phyloP scores from a whole-genome alignment of 2,888 invertebrate species.

The Tryphoninae sp. region DNA sequence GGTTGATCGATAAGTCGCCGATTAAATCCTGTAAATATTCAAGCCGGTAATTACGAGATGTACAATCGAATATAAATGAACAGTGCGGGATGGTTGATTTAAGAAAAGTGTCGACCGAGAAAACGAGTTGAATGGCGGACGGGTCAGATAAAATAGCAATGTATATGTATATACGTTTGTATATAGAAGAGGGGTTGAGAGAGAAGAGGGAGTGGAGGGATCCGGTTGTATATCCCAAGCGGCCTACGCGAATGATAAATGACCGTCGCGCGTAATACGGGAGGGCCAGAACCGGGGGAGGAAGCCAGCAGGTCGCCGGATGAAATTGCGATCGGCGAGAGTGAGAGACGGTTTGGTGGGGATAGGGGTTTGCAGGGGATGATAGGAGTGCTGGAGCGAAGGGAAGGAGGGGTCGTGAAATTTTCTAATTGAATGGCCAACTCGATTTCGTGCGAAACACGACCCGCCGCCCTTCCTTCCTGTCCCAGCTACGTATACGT shows the following conservation, averaged over 20 bases:
- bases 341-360: constrained; percentile 26
- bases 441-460: constrained; percentile 65
- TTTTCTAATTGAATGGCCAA: constrained; percentile 65
- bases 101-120: neutral
- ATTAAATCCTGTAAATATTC: no score
- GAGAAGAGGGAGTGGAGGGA: constrained; percentile 32
- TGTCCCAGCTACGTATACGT: constrained; percentile 17
- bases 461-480: constrained; percentile 60
- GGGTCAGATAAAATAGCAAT: constrained; percentile 15
- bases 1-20: no score
- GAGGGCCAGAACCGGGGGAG: constrained; percentile 46
- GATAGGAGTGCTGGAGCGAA: constrained; percentile 29
- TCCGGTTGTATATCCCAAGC: constrained; percentile 62
- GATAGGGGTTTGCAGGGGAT: constrained; percentile 12
- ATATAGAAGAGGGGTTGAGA: neutral
- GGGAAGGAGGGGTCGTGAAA: constrained; percentile 62
- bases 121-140: neutral
- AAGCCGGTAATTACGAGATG: no score
- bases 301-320: constrained; percentile 63
- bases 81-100: no score
- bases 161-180: neutral
- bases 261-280: constrained; percentile 65
- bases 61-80: no score
- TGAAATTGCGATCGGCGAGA: constrained; percentile 63
- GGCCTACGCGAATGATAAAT: constrained; percentile 66